Conservation (phyloP, 2,113 vertebrate genomes). For the Alethe diademata region DNA sequence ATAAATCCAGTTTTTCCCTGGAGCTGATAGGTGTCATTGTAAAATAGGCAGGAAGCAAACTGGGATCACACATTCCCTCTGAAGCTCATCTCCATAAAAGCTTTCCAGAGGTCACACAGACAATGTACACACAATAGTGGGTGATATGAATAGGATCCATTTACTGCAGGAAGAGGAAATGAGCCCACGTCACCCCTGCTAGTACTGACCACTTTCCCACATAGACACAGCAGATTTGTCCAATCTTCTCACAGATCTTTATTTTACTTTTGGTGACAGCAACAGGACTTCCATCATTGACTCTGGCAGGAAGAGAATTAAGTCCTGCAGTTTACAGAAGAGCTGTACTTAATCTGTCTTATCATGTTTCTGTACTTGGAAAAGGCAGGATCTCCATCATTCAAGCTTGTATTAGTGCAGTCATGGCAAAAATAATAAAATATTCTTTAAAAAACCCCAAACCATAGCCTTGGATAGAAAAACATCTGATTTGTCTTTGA, state of each 20-base stretch:
- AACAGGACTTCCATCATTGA: background rate
- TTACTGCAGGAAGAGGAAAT: constrained; percentile 49
- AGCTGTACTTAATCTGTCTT: background rate
- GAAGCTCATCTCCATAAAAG: background rate
- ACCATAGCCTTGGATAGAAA: background rate
- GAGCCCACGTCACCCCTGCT: background rate
- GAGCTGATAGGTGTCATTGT: background rate
- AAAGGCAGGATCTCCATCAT: background rate
- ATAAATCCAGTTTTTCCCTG: background rate
- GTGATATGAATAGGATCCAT: background rate
- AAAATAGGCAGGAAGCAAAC: background rate
- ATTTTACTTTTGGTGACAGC: constrained; percentile 34
- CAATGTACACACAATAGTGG: background rate
- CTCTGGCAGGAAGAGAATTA: constrained; percentile 2
- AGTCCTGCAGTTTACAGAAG: background rate
- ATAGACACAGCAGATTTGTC: background rate
- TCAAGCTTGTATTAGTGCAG: background rate
- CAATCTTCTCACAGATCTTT: constrained; percentile 27
- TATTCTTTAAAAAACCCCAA: background rate
- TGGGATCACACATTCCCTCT: background rate
- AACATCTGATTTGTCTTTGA: background rate
- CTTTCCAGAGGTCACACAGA: background rate
- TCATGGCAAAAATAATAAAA: background rate
- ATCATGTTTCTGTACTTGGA: background rate
- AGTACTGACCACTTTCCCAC: background rate